Percentiles rank a stretch among this genome's conserved stretches.
These are phyloP conservation scores for Megalops cyprinoides DNA, from an alignment of 2,797 vertebrate species.

Conservation along the genomic window DNA sequence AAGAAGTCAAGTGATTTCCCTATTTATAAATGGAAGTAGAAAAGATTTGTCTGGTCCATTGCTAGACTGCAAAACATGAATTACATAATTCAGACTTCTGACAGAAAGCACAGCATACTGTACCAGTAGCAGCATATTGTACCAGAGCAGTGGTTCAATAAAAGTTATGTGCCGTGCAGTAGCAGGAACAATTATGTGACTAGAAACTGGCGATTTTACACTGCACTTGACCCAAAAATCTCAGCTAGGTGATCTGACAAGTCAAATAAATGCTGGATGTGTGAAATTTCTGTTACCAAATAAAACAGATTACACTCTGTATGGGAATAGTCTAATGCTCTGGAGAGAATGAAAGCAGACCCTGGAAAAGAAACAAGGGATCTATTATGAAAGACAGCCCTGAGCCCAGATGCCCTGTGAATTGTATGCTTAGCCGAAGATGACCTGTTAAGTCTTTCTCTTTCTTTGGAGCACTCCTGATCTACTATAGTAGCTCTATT, in stretches of 20 bases:
- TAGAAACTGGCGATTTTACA: constrained; percentile 9
- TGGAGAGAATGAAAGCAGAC: not conserved
- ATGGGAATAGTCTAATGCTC: not conserved
- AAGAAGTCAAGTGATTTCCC: not conserved
- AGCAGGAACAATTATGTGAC: constrained; percentile 15
- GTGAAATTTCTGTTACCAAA: not conserved
- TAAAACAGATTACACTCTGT: not conserved
- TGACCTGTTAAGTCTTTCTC: constrained; percentile 3
- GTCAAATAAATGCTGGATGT: not conserved
- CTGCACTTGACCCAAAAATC: constrained; percentile 21
- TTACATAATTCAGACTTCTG: not conserved
- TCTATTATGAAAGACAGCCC: not conserved
- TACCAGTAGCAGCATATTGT: not conserved
- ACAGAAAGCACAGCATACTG: not conserved
- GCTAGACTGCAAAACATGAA: no score
- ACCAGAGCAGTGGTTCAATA: not conserved
- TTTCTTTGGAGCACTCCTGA: not conserved
- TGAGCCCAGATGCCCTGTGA: not conserved
- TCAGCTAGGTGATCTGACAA: constrained; percentile 10
- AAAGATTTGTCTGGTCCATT: not conserved
- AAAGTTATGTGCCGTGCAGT: not conserved
- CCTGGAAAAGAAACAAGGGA: not conserved
- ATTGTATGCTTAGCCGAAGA: not conserved
- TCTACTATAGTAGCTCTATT: not conserved
- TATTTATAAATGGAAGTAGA: not conserved